Base-by-base conservation (phyloP, 1,140 invertebrate species). In the Drosophila melanica region DNA sequence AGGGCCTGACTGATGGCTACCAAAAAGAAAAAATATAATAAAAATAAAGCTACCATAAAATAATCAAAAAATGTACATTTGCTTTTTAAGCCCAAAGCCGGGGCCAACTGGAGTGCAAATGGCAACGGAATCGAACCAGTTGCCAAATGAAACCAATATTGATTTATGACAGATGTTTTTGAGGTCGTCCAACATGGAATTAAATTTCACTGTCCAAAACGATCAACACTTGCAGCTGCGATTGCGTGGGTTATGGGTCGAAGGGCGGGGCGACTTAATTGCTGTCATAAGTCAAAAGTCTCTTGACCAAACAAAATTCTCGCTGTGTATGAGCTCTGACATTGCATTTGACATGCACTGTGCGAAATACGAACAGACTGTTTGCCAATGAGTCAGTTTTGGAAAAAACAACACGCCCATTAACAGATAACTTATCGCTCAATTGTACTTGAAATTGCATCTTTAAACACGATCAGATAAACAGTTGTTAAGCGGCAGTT, bases 1-100 rank as follows among this genome's bases (percentile, higher is more conserved):
- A 87, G 75, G 78, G 75, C 77, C 69, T 79, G 79, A 87, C 82
- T 68, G 79, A 87, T 66, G 82, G 62, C 82, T 77, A 71, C 10
- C 60, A 67, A 74, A 78, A 64, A 60, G 33, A 12, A 58, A 27
- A 77, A 47, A 58, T n/a, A 57, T 69, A 72, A 79, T 57, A 62
- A 11, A 9, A 14, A 72, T 78, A 60, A 62, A 11, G 6, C n/a
- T 12, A 54, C 50, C 54, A 47, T 48, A 60, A 51, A 86, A 68
- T 76, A 77, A 78, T 87, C 73, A 67, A 75, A 86, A 81, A 80
- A 73, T 70, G 67, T 63, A 37, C 47, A 33, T 58, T 58, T 65
- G 8, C 51, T 30, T 33, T 44, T 42, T 9, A 10, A 23, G 18
- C 35, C 10, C 30, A 42, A 35, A 27, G 23, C 14, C n/a, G 6